phyloP scores from a whole-genome alignment of 2,113 vertebrate genomes.

The Scalopus aquaticus region DNA sequence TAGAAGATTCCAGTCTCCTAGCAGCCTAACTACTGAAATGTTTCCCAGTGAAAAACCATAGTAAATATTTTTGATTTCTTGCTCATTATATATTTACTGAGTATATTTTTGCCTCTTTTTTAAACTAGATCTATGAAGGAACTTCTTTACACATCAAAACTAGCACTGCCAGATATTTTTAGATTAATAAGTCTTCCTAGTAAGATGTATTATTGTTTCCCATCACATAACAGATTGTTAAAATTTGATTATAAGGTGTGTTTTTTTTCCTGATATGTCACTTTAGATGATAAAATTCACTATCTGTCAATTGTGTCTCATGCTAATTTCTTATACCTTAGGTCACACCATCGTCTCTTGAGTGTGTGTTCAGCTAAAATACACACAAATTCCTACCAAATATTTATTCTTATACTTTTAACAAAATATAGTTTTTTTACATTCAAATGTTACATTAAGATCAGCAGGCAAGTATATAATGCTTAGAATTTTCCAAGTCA shows the following conservation, averaged over 20 bases:
- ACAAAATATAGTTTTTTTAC: neutral
- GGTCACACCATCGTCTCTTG: neutral
- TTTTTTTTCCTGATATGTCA: neutral
- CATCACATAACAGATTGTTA: neutral
- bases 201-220: neutral
- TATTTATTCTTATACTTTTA: neutral
- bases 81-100: neutral
- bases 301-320: neutral
- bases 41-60: constrained; percentile 5
- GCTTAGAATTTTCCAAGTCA: neutral
- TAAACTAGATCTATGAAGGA: neutral
- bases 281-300: neutral
- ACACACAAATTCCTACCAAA: neutral
- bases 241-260: neutral
- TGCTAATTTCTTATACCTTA: neutral
- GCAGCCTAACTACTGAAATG: constrained; percentile 35
- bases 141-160: neutral
- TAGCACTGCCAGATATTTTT: neutral
- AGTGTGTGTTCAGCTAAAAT: neutral
- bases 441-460: neutral
- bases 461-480: neutral
- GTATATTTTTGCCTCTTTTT: neutral
- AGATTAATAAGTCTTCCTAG: neutral
- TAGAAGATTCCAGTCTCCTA: neutral
- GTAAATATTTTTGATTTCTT: constrained; percentile 30